Conservation (phyloP, 2,113 vertebrate genomes). For the Mastomys natalensis region DNA sequence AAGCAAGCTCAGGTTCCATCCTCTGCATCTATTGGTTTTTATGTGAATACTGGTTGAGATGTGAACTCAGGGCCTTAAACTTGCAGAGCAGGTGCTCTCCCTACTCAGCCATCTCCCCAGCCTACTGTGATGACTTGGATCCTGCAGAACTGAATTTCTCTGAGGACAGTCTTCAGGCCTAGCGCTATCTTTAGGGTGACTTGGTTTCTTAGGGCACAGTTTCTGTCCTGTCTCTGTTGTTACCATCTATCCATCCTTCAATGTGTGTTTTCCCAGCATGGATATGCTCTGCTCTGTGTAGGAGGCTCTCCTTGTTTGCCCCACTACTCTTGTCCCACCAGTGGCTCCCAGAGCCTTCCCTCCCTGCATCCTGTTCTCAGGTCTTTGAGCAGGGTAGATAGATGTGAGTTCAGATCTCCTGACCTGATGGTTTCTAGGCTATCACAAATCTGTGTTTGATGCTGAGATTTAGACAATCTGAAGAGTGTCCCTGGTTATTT, state of each 20-base stretch:
- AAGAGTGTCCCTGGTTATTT: background rate
- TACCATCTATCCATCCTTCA: background rate
- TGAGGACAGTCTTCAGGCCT: background rate
- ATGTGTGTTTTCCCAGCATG: background rate
- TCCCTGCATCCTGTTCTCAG: background rate
- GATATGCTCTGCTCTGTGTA: too few species aligned
- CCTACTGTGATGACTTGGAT: background rate
- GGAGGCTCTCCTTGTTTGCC: background rate
- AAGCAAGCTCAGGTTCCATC: background rate
- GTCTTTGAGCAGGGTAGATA: background rate
- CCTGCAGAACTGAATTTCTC: background rate
- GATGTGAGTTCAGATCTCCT: background rate
- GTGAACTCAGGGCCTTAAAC: background rate
- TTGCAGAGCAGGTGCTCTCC: background rate
- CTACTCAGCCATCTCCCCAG: background rate
- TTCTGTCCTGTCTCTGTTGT: background rate
- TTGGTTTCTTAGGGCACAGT: background rate
- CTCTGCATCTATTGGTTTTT: background rate
- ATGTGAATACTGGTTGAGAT: background rate
- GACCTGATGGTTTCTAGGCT: background rate
- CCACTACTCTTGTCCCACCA: background rate
- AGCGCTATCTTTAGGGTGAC: background rate
- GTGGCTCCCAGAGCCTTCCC: background rate
- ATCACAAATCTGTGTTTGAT: background rate
- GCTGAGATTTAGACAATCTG: background rate